A percentile compares a stretch with the other conserved stretches of the same genome.
These are phyloP conservation scores for Stictocephala bisonia DNA, from an alignment of 2,888 invertebrate species.

Conservation along the genomic window DNA sequence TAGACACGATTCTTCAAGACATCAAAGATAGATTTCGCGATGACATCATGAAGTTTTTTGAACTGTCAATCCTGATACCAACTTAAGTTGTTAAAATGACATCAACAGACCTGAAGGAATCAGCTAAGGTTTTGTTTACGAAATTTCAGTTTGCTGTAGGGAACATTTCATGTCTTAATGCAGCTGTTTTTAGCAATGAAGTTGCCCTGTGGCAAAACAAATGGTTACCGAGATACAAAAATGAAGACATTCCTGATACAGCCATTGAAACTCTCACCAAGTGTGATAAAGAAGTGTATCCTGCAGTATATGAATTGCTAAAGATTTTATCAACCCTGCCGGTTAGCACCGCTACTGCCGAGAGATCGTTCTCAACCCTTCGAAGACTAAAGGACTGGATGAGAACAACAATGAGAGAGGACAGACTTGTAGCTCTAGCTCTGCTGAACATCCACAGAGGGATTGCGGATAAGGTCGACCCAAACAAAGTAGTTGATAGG, in stretches of 20 bases:
- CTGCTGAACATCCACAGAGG: slow-evolving; percentile 44
- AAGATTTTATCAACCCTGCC: slow-evolving; percentile 43
- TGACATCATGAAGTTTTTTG: background rate
- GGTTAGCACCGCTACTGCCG: slow-evolving; percentile 44
- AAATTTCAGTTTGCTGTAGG: background rate
- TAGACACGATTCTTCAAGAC: slow-evolving; percentile 1
- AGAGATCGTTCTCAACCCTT: slow-evolving; percentile 44
- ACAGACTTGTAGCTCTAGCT: slow-evolving; percentile 32
- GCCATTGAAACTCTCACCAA: slow-evolving; percentile 14
- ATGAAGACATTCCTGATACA: background rate
- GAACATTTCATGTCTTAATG: background rate
- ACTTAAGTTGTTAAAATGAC: background rate
- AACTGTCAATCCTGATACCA: background rate
- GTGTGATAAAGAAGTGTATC: slow-evolving; percentile 27
- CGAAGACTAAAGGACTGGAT: slow-evolving; percentile 43
- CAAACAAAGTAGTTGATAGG: slow-evolving; percentile 44
- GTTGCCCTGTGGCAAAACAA: slow-evolving; percentile 1
- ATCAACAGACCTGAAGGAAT: background rate
- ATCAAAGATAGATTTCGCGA: slow-evolving; percentile 4
- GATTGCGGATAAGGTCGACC: slow-evolving; percentile 29
- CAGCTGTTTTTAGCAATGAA: background rate
- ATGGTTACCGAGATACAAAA: background rate
- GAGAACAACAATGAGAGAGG: slow-evolving; percentile 33
- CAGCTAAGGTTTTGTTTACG: background rate
- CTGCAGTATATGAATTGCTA: slow-evolving; percentile 11